These are phyloP conservation scores for Leptinotarsa lineolata DNA, from an alignment of 1,140 invertebrate genomes.

Conservation along the genomic window DNA sequence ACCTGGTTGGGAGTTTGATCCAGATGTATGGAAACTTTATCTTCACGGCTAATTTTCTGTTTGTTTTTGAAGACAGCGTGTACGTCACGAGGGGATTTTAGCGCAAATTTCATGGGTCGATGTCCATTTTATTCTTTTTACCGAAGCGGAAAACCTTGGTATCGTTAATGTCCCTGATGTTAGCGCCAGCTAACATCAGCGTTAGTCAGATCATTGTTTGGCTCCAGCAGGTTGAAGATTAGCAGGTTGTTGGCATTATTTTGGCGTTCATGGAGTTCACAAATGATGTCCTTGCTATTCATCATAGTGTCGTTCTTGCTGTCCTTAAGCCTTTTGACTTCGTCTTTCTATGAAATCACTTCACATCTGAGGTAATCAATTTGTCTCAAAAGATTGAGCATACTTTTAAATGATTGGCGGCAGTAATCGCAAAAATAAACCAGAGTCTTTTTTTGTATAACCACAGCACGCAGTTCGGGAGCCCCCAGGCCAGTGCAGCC, in stretches of 20 bases:
- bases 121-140: constrained; percentile 12
- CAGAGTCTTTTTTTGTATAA: neutral
- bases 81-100: neutral
- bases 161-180: neutral
- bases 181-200: neutral
- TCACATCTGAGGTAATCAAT: constrained; percentile 9
- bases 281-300: neutral
- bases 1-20: neutral
- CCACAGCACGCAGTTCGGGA: neutral
- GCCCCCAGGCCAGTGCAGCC: constrained; percentile 2
- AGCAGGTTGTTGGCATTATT: constrained; percentile 3
- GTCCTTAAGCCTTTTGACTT: neutral
- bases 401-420: neutral
- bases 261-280: constrained; percentile 14
- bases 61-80: neutral
- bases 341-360: neutral
- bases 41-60: neutral
- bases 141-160: constrained; percentile 1
- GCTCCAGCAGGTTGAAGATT: neutral
- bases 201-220: too few species aligned
- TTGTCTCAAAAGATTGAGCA: neutral
- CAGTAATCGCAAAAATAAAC: constrained; percentile 1
- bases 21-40: constrained; percentile 8
- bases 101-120: neutral
- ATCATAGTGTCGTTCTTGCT: neutral